Evolutionary conservation across 2,888 invertebrate species (phyloP).

Genomic region (Oscheius sp.): DNA sequence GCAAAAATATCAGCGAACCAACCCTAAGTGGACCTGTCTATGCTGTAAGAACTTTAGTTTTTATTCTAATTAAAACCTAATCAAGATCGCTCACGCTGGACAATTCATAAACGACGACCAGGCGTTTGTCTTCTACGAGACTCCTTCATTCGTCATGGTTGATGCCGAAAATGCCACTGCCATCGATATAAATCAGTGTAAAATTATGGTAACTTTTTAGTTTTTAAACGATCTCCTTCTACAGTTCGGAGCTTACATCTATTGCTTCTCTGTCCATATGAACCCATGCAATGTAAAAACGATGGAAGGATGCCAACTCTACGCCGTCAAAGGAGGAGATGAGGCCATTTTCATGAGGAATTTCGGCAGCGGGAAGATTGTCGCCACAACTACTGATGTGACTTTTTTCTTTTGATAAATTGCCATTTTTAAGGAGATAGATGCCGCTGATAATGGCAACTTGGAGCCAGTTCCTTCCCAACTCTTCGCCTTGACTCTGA

Average conservation of each 20-base stretch:
- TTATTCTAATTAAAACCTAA: not conserved
- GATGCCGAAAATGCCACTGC: constrained; percentile 37
- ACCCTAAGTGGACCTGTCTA: constrained; percentile 44
- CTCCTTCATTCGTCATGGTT: constrained; percentile 46
- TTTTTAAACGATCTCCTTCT: too few species aligned
- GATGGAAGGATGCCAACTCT: constrained; percentile 42
- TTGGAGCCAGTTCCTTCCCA: constrained; percentile 33
- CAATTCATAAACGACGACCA: constrained; percentile 49
- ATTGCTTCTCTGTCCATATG: constrained; percentile 43
- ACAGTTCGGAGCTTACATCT: constrained; percentile 52
- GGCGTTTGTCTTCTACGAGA: constrained; percentile 49
- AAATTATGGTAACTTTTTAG: constrained; percentile 51
- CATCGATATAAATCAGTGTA: constrained; percentile 49
- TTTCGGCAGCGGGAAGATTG: constrained; percentile 41
- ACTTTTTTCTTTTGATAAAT: not conserved
- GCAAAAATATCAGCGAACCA: constrained; percentile 44
- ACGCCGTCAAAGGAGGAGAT: constrained; percentile 37
- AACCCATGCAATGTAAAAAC: constrained; percentile 43
- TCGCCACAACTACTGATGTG: constrained; percentile 37
- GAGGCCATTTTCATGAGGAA: constrained; percentile 38
- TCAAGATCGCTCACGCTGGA: constrained; percentile 46
- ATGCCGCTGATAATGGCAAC: constrained; percentile 43
- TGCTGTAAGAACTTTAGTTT: constrained; percentile 38
- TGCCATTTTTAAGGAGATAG: constrained; percentile 32
- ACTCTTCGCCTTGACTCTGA: constrained; percentile 35